Conservation (phyloP, 1,140 invertebrate genomes). For the Propsilocerus akamusi region DNA sequence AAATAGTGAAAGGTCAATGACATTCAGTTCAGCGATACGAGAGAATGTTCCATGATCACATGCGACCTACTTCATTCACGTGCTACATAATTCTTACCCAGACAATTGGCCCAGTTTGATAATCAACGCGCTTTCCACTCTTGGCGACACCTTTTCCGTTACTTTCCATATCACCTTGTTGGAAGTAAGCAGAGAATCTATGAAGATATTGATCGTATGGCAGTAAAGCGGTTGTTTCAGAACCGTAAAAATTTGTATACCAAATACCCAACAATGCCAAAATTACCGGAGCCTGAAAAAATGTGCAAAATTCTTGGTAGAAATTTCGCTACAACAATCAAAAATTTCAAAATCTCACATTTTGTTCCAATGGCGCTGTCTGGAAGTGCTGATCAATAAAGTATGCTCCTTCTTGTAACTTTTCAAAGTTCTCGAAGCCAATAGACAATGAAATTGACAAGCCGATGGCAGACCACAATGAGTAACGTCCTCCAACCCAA, state of each 20-base stretch:
- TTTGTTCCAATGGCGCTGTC: constrained; percentile 74
- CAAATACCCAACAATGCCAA: constrained; percentile 88
- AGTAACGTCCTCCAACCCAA: constrained; percentile 97
- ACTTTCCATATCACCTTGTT: constrained; percentile 99
- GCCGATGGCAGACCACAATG: constrained; percentile 96
- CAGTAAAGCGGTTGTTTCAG: constrained; percentile 88
- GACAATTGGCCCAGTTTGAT: constrained; percentile 79
- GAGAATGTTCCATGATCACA: background rate
- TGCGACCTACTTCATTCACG: background rate
- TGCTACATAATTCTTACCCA: constrained; percentile 33
- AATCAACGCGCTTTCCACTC: constrained; percentile 52
- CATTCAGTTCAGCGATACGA: background rate
- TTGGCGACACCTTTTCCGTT: constrained; percentile 93
- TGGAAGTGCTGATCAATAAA: constrained; percentile 92
- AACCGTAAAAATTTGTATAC: constrained; percentile 90
- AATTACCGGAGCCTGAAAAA: constrained; percentile 73
- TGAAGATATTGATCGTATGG: constrained; percentile 99
- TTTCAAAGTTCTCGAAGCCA: constrained; percentile 91
- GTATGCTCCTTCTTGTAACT: constrained; percentile 76
- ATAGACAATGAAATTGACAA: constrained; percentile 86
- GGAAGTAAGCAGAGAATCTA: constrained; percentile 97
- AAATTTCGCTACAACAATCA: background rate
- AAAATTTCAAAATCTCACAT: constrained; percentile 43
- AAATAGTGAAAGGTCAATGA: constrained; percentile 9
- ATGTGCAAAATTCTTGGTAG: background rate